Percentiles rank a stretch among this genome's conserved stretches.
Evolutionary conservation across 2,888 invertebrate genomes (phyloP).

Genomic region (Pachymerium ferrugineum): DNA sequence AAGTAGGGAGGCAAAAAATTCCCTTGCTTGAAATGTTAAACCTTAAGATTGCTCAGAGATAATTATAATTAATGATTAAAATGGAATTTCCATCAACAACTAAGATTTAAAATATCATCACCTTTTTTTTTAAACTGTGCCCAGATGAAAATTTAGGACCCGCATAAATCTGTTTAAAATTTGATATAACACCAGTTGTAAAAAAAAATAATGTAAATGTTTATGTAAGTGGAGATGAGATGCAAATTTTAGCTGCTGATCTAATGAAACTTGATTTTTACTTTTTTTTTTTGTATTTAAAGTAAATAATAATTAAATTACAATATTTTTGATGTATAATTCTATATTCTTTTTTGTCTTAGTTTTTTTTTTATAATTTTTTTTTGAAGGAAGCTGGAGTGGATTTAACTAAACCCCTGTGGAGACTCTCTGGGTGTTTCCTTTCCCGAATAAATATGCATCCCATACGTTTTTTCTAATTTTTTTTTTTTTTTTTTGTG

Average conservation of each 20-base stretch:
- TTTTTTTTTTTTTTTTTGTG: not conserved
- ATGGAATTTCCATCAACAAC: not conserved
- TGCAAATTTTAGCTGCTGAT: not conserved
- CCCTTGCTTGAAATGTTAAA: not conserved
- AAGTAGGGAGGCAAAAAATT: not conserved
- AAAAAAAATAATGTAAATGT: slow-evolving; percentile 10
- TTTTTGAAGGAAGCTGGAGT: not conserved
- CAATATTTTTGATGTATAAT: no score
- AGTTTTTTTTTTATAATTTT: not conserved
- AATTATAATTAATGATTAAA: slow-evolving; percentile 9
- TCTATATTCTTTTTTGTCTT: no score
- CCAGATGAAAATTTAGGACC: not conserved
- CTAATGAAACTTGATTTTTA: slow-evolving; percentile 17
- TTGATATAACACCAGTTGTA: slow-evolving; percentile 16
- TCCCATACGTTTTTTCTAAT: not conserved
- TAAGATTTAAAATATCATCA: not conserved
- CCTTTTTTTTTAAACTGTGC: not conserved
- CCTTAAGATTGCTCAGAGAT: slow-evolving; percentile 10
- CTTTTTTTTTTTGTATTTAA: not conserved
- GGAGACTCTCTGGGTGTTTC: not conserved
- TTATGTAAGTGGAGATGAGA: slow-evolving; percentile 1
- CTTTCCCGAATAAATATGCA: slow-evolving; percentile 22
- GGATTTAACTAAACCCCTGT: not conserved
- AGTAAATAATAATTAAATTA: no score
- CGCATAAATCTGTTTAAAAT: slow-evolving; percentile 10